Conservation (phyloP, 2,888 invertebrate species). For the Tethea ocularis region DNA sequence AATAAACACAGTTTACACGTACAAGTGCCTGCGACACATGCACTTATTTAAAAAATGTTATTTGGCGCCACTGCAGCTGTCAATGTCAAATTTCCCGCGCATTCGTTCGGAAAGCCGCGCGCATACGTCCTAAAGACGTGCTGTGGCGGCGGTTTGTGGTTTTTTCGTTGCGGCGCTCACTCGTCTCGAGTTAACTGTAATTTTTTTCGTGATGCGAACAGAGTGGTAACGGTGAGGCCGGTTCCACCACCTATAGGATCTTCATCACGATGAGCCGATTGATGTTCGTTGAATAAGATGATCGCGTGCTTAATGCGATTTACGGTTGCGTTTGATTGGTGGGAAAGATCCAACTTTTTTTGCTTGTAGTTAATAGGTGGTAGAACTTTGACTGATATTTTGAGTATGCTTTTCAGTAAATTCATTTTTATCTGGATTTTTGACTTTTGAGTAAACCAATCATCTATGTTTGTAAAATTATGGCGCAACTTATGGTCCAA, state of each 20-base stretch:
- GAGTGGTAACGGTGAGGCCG: slow-evolving; percentile 73
- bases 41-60: slow-evolving; percentile 9
- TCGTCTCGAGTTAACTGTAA: slow-evolving; percentile 73
- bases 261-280: slow-evolving; percentile 54
- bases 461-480: too few relatives aligned
- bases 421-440: too few relatives aligned
- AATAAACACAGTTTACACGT: not conserved
- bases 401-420: not conserved
- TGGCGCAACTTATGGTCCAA: too few relatives aligned
- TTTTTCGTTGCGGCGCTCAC: slow-evolving; percentile 71
- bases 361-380: slow-evolving; percentile 22
- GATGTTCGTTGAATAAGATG: slow-evolving; percentile 50
- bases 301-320: slow-evolving; percentile 38
- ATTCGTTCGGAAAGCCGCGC: slow-evolving; percentile 46
- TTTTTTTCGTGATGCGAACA: slow-evolving; percentile 77
- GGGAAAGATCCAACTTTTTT: slow-evolving; percentile 33
- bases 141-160: slow-evolving; percentile 68
- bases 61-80: slow-evolving; percentile 60
- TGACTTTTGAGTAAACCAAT: too few relatives aligned
- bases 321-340: slow-evolving; percentile 36
- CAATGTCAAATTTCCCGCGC: slow-evolving; percentile 68
- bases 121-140: slow-evolving; percentile 74
- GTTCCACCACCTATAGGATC: slow-evolving; percentile 57
- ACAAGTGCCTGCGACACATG: slow-evolving; percentile 7
- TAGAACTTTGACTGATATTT: not conserved